Evolutionary conservation across 2,113 vertebrate species (phyloP).

Genomic region (Dasyprocta punctata): DNA sequence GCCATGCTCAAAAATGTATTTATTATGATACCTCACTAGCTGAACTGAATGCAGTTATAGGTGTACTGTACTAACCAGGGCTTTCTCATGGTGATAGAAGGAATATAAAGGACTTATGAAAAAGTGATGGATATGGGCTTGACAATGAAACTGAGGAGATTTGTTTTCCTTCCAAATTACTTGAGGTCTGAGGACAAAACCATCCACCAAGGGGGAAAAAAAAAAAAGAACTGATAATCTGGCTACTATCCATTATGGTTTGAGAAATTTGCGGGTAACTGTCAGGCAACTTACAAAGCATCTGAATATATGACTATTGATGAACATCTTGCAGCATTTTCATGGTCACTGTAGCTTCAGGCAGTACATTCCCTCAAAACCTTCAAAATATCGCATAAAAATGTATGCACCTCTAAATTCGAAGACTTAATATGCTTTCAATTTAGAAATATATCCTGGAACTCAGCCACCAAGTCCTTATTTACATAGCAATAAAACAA

Average conservation of each 20-base stretch:
- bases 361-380: background rate
- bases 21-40: background rate
- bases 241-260: background rate
- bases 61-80: background rate
- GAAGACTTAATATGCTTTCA: background rate
- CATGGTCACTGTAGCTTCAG: background rate
- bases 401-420: background rate
- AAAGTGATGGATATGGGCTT: background rate
- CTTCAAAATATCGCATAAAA: background rate
- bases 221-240: background rate
- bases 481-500: background rate
- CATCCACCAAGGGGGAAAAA: background rate
- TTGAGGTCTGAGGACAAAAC: background rate
- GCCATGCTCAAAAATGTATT: background rate
- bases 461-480: background rate
- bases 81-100: background rate
- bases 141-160: background rate
- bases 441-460: background rate
- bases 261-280: background rate
- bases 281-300: background rate
- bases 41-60: background rate
- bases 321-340: background rate
- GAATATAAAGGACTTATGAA: background rate
- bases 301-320: background rate
- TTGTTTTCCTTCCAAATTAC: background rate